Percentiles rank a stretch among this genome's conserved stretches.
These are phyloP conservation scores for Meteorus cinctellus DNA, from an alignment of 2,888 invertebrate genomes.

Conservation along the genomic window DNA sequence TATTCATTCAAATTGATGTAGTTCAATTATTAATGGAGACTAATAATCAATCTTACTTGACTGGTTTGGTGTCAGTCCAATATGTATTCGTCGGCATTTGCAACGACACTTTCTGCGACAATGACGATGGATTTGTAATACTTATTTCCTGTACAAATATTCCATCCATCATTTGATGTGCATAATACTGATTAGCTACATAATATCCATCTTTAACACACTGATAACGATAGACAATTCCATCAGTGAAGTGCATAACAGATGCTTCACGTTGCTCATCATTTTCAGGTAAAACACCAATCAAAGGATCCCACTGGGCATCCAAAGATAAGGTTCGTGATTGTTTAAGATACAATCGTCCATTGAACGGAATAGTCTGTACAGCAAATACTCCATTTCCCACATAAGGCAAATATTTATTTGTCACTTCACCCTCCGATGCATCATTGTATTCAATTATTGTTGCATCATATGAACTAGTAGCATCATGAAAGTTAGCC, in stretches of 20 bases:
- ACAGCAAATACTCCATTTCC: conserved; percentile 85
- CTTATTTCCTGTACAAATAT: conserved; percentile 88
- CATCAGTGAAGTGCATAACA: conserved; percentile 81
- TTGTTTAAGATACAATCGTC: conserved; percentile 80
- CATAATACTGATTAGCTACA: conserved; percentile 82
- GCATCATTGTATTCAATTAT: conserved; percentile 67
- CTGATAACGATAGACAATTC: conserved; percentile 80
- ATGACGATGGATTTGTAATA: conserved; percentile 82
- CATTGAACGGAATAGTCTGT: conserved; percentile 77
- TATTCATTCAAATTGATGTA: conserved; percentile 68
- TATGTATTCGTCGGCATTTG: conserved; percentile 72
- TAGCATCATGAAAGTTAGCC: conserved; percentile 77
- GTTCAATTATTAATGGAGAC: conserved; percentile 22
- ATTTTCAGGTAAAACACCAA: conserved; percentile 75
- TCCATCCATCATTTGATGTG: conserved; percentile 86
- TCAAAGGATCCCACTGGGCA: conserved; percentile 81
- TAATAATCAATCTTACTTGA: conserved; percentile 67
- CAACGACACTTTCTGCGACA: conserved; percentile 77
- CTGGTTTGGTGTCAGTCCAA: conserved; percentile 77
- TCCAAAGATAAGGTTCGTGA: conserved; percentile 81
- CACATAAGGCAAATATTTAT: conserved; percentile 81
- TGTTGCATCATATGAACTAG: conserved; percentile 81
- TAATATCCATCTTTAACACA: conserved; percentile 80
- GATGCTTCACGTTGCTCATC: conserved; percentile 79
- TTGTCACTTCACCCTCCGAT: conserved; percentile 75